Conservation (phyloP, 2,888 invertebrate genomes). For the Ischnus inquisitorius region DNA sequence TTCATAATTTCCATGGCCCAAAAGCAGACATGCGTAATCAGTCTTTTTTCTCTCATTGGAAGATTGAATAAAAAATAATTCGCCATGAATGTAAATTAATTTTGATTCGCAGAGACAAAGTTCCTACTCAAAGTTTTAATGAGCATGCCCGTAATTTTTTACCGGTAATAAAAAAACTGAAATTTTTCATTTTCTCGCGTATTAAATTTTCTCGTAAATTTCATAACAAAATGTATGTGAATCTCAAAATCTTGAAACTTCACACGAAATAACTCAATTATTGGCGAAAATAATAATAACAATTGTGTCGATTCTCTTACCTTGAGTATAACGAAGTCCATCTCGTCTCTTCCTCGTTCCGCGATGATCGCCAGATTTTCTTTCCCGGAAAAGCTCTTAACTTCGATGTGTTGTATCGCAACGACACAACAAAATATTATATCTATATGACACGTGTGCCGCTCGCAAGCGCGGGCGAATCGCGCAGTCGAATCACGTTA, state of each 20-base stretch:
- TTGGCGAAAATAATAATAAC: background rate
- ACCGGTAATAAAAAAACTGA: too few relatives aligned
- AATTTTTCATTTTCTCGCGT: too few relatives aligned
- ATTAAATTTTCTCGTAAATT: too few relatives aligned
- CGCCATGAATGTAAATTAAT: too few relatives aligned
- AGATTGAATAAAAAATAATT: too few relatives aligned
- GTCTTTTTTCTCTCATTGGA: too few relatives aligned
- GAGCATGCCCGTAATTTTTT: too few relatives aligned
- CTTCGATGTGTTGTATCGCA: background rate
- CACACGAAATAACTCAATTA: background rate
- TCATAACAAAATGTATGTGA: too few relatives aligned
- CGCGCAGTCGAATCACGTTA: background rate
- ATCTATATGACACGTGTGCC: background rate
- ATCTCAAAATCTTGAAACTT: background rate
- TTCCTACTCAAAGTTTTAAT: too few relatives aligned
- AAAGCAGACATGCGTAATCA: too few relatives aligned
- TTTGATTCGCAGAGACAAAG: too few relatives aligned
- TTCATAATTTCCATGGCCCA: too few relatives aligned
- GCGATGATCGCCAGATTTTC: conserved; percentile 6
- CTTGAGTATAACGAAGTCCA: conserved; percentile 81
- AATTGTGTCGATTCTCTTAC: conserved; percentile 66
- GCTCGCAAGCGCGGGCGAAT: background rate
- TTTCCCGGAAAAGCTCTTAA: conserved; percentile 6
- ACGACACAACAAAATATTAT: conserved; percentile 6
- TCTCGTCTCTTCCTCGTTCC: conserved; percentile 67